Evolutionary conservation across 2,113 vertebrate species (phyloP), one percentile per base, ranked within the genome.

Genomic region (Ciconia maguari): DNA sequence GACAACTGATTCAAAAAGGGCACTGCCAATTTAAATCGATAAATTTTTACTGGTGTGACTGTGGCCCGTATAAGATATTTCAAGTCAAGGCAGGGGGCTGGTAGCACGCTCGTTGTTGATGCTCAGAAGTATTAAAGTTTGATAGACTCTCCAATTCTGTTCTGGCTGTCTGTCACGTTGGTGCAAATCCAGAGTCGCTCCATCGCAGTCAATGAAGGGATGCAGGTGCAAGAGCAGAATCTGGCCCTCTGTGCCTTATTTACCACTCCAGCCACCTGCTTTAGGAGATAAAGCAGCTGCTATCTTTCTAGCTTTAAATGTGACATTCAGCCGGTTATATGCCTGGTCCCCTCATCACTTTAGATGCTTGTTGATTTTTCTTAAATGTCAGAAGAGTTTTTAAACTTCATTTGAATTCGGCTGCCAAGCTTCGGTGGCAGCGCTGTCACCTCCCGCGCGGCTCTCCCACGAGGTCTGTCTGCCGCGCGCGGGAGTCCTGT

Each of bases 381-480:
- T 97, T 97, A 98, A 98, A 98, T 98, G 98, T 98, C 98, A 98
- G 94, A 79, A 90, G 95, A 97, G 97, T 89, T 98, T 97, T 97
- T 91, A 84, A 97, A 95, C 96, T 96, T 71, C 54, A 92, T 97
- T 98, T 93, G 96, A 78, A 95, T 94, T 93, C 7, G 76, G 75
- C 34, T 89, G 95, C 96, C 91, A 32, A 93, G 89, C 52, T 70
- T 1, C 4, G 13, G 58, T 51, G 62, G 91, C 84, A 64, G 57
- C 1, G 27, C 93, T 36, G 80, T 66, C 82, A 17, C 83, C 74
- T 83, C 92, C 78, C 0, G 9, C 1, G 0, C 2, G n/a, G 55
- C 78, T 83, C n/a, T 80, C 51, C 93, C 42, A 3, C 7, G 0
- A 19, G 71, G 68, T 9, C 79, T 42, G 46, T 12, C 48, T 62